Evolutionary conservation across 2,888 invertebrate species (phyloP), one percentile per base, ranked within the genome.

Genomic region (Chloroclystis v-ata): DNA sequence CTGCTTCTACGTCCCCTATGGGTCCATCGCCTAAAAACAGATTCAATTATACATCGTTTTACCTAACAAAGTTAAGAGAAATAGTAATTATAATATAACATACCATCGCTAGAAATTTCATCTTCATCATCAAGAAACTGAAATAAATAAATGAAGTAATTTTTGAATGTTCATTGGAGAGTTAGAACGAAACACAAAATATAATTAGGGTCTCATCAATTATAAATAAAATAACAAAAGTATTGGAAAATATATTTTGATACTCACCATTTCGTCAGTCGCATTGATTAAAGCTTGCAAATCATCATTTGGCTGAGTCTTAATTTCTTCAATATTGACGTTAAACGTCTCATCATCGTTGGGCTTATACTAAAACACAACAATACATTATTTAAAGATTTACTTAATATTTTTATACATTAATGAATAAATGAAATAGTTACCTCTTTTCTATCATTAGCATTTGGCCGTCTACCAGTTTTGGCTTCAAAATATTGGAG

Each of bases 401-500:
- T n/a, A n/a, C 5, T 20, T 5, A 20, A 20, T 20, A 4, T 20
- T 4, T 20, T 20, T 20, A 5, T n/a, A 20, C 20, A 20, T 4
- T 20, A 20, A 20, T 20, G 2, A 2, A 4, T 20, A 20, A 20
- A 20, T 16, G 6, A 33, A 37, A 10, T 4, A 5, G 13, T 46
- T 67, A 70, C 85, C 74, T 75, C 86, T 78, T 65, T 81, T 60
- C 71, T 80, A 63, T 79, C 85, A 63, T 59, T 72, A 44, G 69
- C 82, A 56, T 89, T 89, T 1, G 89, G 84, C 56, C 89, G 81
- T 63, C 91, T 85, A 11, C 92, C 92, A n/a, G 92, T 92, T 84
- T 97, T 97, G 1, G 87, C 89, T 67, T 95, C 93, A 65, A 97
- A 92, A 81, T 93, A 97, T 65, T 94, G 94, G 33, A 97, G 78